Evolutionary conservation across 2,888 invertebrate genomes (phyloP).

Genomic region (Xylota segnis): DNA sequence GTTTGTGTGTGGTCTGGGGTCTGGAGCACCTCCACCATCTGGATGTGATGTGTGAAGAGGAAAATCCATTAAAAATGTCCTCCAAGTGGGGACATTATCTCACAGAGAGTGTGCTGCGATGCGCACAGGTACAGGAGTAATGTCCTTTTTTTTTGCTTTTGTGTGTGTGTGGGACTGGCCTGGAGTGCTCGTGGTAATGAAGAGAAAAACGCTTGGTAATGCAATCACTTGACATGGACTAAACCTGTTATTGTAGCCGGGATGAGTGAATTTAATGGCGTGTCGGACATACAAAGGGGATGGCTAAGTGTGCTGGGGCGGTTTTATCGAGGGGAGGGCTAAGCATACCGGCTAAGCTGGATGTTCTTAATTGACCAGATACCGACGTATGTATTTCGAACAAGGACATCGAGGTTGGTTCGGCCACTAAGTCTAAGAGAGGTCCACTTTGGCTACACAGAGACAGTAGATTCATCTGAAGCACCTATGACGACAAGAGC

Average conservation of each 20-base stretch:
- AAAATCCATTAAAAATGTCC: constrained; percentile 51
- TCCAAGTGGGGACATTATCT: constrained; percentile 5
- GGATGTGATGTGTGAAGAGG: constrained; percentile 56
- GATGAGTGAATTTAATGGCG: constrained; percentile 4
- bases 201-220: background rate
- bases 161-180: background rate
- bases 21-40: constrained; percentile 11
- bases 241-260: background rate
- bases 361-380: too few relatives aligned
- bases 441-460: too few relatives aligned
- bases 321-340: too few relatives aligned
- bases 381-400: too few relatives aligned
- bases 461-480: too few relatives aligned
- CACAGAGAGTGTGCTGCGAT: background rate
- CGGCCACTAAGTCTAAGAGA: too few relatives aligned
- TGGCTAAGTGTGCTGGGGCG: background rate
- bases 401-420: too few relatives aligned
- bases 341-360: too few relatives aligned
- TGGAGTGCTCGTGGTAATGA: background rate
- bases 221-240: background rate
- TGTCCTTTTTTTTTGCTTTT: background rate
- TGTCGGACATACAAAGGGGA: background rate
- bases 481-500: too few relatives aligned
- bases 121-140: background rate
- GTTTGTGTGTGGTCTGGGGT: background rate